These are phyloP conservation scores for Rhinichthys osculus DNA, from an alignment of 2,797 vertebrate genomes.

Conservation along the genomic window DNA sequence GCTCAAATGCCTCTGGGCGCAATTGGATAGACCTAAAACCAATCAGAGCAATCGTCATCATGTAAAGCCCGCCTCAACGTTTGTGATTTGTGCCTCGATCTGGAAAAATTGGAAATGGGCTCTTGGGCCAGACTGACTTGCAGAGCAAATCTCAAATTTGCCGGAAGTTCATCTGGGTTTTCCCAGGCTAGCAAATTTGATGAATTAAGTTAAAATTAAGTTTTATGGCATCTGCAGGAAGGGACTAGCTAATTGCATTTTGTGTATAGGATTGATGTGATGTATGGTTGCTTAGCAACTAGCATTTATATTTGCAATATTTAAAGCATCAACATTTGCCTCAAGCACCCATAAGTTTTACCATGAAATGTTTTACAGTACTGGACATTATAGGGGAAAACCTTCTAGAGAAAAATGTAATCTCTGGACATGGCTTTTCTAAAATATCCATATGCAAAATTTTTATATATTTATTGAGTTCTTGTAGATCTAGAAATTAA, in stretches of 20 bases:
- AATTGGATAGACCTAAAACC: too few species aligned
- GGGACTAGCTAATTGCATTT: neutral
- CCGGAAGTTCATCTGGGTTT: too few species aligned
- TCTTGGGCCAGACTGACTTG: too few species aligned
- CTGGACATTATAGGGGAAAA: neutral
- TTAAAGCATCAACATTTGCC: constrained; percentile 21
- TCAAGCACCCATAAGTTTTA: neutral
- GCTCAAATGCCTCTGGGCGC: too few species aligned
- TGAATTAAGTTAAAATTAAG: neutral
- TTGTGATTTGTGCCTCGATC: too few species aligned
- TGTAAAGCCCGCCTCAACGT: too few species aligned
- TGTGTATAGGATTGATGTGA: neutral
- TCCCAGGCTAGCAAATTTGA: neutral
- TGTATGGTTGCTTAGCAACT: constrained; percentile 24
- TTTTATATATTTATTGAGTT: neutral
- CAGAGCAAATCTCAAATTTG: too few species aligned
- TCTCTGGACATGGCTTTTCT: neutral
- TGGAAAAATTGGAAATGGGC: too few species aligned
- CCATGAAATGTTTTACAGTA: neutral
- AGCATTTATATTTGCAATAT: constrained; percentile 24
- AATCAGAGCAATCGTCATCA: too few species aligned
- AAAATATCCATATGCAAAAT: neutral
- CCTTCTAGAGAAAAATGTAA: neutral
- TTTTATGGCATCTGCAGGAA: neutral
- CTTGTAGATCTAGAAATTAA: neutral